Conservation (phyloP, 1,140 invertebrate genomes). For the Achroia grisella region DNA sequence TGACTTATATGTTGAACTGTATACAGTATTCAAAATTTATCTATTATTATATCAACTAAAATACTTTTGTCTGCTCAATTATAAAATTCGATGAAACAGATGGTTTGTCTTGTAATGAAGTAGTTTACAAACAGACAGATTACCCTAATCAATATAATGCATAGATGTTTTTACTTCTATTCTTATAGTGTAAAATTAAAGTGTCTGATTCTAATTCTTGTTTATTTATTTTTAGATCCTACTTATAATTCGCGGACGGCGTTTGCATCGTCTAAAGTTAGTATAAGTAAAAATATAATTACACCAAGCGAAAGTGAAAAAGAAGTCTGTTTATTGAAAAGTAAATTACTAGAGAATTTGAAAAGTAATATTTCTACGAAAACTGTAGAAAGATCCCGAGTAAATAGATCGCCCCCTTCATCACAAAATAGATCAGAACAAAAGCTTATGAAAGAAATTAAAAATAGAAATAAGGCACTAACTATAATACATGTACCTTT, state of each 20-base stretch:
- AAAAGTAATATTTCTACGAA: constrained; percentile 17
- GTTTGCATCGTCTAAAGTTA: constrained; percentile 20
- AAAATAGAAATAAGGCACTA: constrained; percentile 22
- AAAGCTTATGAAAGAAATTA: constrained; percentile 25
- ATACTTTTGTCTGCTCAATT: too few relatives aligned
- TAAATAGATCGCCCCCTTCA: constrained; percentile 15
- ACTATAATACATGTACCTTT: constrained; percentile 40
- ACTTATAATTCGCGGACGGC: constrained; percentile 9
- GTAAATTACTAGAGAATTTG: constrained; percentile 14
- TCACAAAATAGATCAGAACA: constrained; percentile 18
- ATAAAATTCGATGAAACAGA: too few relatives aligned
- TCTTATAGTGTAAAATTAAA: not conserved
- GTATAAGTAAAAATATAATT: constrained; percentile 22
- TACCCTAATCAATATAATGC: too few relatives aligned
- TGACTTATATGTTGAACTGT: too few relatives aligned
- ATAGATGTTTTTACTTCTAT: too few relatives aligned
- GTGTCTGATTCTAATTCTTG: too few relatives aligned
- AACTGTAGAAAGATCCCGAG: constrained; percentile 10
- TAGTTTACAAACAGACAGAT: too few relatives aligned
- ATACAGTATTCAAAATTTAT: too few relatives aligned
- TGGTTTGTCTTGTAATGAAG: too few relatives aligned
- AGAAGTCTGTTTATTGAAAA: constrained; percentile 16
- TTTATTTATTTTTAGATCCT: constrained; percentile 24
- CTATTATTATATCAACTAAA: too few relatives aligned
- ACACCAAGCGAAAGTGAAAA: constrained; percentile 26